phyloP scores from a whole-genome alignment of 2,113 vertebrate genomes.

The Microcebus murinus region DNA sequence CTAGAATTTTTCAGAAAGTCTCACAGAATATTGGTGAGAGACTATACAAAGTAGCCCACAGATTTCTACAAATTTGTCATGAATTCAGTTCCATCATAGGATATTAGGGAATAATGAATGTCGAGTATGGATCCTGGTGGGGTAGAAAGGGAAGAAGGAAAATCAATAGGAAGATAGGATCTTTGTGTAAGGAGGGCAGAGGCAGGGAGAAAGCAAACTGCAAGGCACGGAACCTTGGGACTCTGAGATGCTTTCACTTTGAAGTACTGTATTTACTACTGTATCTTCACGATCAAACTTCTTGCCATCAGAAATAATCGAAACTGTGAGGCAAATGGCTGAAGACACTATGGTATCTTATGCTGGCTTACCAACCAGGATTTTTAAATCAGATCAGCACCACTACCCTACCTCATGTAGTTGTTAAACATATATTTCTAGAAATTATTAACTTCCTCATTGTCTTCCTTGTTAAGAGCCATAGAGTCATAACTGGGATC shows the following conservation, averaged over 20 bases:
- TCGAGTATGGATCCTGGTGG: not conserved
- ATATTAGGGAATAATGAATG: not conserved
- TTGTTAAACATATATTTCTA: constrained; percentile 53
- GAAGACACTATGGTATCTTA: not conserved
- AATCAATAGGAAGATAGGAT: not conserved
- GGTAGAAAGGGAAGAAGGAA: not conserved
- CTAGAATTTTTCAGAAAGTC: constrained; percentile 7
- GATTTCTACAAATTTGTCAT: not conserved
- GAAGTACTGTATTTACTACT: not conserved
- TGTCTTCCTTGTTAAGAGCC: constrained; percentile 38
- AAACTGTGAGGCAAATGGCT: not conserved
- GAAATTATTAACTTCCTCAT: constrained; percentile 57
- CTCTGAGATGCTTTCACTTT: not conserved
- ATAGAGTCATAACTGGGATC: constrained; percentile 49
- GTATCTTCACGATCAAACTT: not conserved
- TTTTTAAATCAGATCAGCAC: constrained; percentile 27
- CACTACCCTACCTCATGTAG: not conserved
- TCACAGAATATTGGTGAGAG: not conserved
- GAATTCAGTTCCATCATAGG: not conserved
- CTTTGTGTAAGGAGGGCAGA: not conserved
- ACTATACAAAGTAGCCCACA: not conserved
- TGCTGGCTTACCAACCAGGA: not conserved
- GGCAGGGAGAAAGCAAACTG: not conserved
- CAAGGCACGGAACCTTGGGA: not conserved
- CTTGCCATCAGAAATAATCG: constrained; percentile 7